A percentile compares a stretch with the other conserved stretches of the same genome.
phyloP scores from a whole-genome alignment of 2,888 invertebrate genomes.

The Schizotus pectinicornis region DNA sequence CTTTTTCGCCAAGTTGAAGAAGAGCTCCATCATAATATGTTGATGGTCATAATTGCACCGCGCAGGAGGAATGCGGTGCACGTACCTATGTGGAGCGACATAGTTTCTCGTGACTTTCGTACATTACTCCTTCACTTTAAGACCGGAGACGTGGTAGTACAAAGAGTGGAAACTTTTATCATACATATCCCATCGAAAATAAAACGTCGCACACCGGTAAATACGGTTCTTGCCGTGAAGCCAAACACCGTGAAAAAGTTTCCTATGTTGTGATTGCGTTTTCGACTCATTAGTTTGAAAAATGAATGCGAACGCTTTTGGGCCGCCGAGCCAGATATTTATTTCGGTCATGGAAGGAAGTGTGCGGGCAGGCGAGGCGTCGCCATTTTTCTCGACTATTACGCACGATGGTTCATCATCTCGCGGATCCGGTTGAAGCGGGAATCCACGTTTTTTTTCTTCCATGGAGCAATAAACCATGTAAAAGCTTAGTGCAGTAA shows the following conservation, averaged over 20 bases:
- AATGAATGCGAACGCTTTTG: background rate
- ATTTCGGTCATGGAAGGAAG: background rate
- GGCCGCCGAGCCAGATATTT: background rate
- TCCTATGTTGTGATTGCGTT: background rate
- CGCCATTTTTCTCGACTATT: background rate
- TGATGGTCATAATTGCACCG: background rate
- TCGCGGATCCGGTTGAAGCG: too few species aligned
- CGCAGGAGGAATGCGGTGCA: too few species aligned
- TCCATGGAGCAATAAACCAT: too few species aligned
- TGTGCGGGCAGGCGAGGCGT: background rate
- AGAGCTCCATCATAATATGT: too few species aligned
- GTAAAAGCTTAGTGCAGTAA: too few species aligned
- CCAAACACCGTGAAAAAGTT: background rate
- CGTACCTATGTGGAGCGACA: constrained; percentile 1
- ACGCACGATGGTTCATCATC: too few species aligned
- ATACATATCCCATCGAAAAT: constrained; percentile 3
- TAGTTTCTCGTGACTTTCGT: constrained; percentile 7
- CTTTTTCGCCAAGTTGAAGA: background rate
- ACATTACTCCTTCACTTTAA: constrained; percentile 5
- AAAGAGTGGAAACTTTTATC: constrained; percentile 2
- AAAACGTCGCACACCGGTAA: background rate
- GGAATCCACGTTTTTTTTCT: background rate
- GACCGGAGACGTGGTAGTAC: background rate
- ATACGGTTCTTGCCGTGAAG: background rate
- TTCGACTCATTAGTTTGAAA: constrained; percentile 11